Evolutionary conservation across 2,797 vertebrate genomes (phyloP).

Genomic region (Rhynchonycteris naso): DNA sequence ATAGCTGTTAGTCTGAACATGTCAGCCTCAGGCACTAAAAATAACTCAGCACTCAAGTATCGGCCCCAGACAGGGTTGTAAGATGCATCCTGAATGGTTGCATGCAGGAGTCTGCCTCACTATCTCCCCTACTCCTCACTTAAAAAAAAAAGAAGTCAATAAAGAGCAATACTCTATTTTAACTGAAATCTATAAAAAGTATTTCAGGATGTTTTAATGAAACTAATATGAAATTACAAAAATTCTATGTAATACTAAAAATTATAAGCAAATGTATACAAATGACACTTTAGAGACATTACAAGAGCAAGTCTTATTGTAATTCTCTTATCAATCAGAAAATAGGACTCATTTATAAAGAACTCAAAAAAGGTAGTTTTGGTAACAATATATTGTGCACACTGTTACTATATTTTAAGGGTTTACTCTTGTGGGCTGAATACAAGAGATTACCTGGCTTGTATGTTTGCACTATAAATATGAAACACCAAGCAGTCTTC

Average conservation of each 20-base stretch:
- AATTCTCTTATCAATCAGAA: not conserved
- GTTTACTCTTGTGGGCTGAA: not conserved
- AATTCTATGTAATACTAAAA: not conserved
- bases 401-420: not conserved
- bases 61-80: too few relatives aligned
- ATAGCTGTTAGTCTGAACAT: too few relatives aligned
- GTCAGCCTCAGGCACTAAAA: too few relatives aligned
- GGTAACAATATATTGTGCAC: not conserved
- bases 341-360: not conserved
- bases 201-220: not conserved
- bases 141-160: not conserved
- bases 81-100: too few relatives aligned
- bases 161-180: not conserved
- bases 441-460: not conserved
- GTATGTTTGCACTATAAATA: not conserved
- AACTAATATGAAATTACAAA: constrained; percentile 5
- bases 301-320: not conserved
- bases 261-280: not conserved
- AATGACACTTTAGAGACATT: not conserved
- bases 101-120: too few relatives aligned
- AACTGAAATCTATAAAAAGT: not conserved
- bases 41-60: too few relatives aligned
- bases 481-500: not conserved
- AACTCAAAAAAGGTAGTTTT: not conserved
- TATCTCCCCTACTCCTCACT: too few relatives aligned